Conservation (phyloP, 2,888 invertebrate species). For the Macaria liturata region DNA sequence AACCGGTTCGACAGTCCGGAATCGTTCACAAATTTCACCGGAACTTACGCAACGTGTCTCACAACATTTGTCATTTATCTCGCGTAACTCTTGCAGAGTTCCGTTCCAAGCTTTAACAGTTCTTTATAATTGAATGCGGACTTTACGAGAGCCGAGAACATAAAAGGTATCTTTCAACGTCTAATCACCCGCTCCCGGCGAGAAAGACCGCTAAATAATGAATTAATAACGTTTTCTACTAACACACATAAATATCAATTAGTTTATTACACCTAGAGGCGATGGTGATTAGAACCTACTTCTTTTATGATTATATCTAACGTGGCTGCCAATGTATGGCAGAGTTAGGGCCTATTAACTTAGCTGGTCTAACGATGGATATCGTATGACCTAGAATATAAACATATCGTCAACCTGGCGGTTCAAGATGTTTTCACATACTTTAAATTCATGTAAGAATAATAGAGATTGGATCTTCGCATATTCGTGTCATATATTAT, state of each 20-base stretch:
- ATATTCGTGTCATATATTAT: too few relatives aligned
- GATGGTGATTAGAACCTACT: neutral
- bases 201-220: conserved; percentile 1
- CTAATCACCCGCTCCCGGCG: conserved; percentile 5
- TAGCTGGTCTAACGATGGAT: too few relatives aligned
- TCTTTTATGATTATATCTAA: neutral
- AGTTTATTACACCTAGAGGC: conserved; percentile 2
- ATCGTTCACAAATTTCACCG: conserved; percentile 21
- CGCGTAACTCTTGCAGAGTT: conserved; percentile 28
- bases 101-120: conserved; percentile 18
- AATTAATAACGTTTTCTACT: conserved; percentile 4
- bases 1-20: neutral
- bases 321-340: neutral
- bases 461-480: too few relatives aligned
- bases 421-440: too few relatives aligned
- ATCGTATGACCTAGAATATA: too few relatives aligned
- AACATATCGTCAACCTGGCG: too few relatives aligned
- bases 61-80: conserved; percentile 24
- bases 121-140: conserved; percentile 23
- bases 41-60: conserved; percentile 18
- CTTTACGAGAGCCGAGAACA: conserved; percentile 16
- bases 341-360: too few relatives aligned
- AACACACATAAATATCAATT: conserved; percentile 1
- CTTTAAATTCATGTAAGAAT: too few relatives aligned
- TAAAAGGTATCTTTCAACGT: conserved; percentile 15